Conservation (phyloP, 2,888 invertebrate species). For the Clitarchus hookeri region DNA sequence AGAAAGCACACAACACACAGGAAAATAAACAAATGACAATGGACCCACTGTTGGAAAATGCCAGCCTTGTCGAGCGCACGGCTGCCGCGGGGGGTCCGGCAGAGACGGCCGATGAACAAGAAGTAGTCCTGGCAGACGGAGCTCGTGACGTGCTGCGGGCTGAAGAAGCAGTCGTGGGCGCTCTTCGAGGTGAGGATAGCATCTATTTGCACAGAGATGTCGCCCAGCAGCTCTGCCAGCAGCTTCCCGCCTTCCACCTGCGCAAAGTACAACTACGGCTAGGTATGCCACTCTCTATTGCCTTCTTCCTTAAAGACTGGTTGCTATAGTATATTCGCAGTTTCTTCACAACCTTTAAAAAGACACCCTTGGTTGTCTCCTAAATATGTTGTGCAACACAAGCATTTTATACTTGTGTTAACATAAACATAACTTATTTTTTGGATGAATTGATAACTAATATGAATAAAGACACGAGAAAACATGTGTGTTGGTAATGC, state of each 20-base stretch:
- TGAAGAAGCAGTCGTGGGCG: conserved; percentile 85
- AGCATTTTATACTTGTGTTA: too few species aligned
- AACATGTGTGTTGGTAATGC: too few species aligned
- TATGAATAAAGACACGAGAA: too few species aligned
- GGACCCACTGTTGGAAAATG: conserved; percentile 74
- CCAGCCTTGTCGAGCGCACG: conserved; percentile 72
- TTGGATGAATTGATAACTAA: too few species aligned
- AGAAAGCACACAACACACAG: not conserved
- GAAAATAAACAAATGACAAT: conserved; percentile 11
- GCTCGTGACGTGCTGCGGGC: conserved; percentile 84
- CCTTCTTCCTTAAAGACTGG: not conserved
- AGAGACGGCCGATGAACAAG: conserved; percentile 84
- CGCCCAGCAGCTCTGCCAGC: conserved; percentile 77
- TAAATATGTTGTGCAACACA: too few species aligned
- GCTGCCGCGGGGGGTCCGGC: conserved; percentile 51
- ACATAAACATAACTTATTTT: too few species aligned
- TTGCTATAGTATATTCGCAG: too few species aligned
- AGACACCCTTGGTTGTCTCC: not conserved
- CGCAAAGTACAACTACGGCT: not conserved
- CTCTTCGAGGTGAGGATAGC: conserved; percentile 73
- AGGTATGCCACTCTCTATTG: too few species aligned
- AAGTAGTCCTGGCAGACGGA: conserved; percentile 95
- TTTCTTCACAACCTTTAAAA: not conserved
- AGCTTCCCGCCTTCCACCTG: conserved; percentile 66
- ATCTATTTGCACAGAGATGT: conserved; percentile 75